Evolutionary conservation across 2,888 invertebrate genomes (phyloP), one percentile per base, ranked within the genome.

Genomic region (Megalurothrips usitatus): DNA sequence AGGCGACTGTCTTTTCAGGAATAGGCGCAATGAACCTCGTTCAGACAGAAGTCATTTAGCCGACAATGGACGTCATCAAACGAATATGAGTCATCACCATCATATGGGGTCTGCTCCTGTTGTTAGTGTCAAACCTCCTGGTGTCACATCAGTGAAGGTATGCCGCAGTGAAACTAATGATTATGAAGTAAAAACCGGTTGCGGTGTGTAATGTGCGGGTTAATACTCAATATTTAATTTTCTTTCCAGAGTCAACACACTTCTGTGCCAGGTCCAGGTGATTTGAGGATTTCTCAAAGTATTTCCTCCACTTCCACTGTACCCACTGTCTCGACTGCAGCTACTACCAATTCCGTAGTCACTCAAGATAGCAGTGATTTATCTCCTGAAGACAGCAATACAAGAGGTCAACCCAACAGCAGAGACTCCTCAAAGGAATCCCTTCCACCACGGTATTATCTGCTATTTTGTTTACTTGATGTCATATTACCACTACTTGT

Each of bases 371-470:
- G 79, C 14, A 75, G 26, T 75, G 43, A 80, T 48, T 12, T 52
- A 52, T 23, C 34, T 52, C 23, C 52, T 52, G 49, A 63, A n/a
- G 49, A 43, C 23, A 80, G 23, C 52, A 23, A n/a, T 11, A 52
- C 43, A 8, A 23, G 52, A 34, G 80, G 34, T 80, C 80, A n/a
- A 75, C 12, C 68, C 49, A 48, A 48, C n/a, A 79, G 79, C n/a
- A 79, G 49, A 79, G 49, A 79, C 26, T 79, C 49, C 11, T 48
- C 48, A 19, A 79, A 79, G 79, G 49, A 79, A 47, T 43, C 49
- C 34, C 79, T 48, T n/a, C 79, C 49, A 14, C 79, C 79, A 47
- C 79, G 49, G 49, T 79, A 79, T n/a, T 79, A 58, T 79, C 28
- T 79, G n/a, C n/a, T 49, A 3, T 79, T 79, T 58, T 58, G 58